Percentiles rank a stretch among this genome's conserved stretches.
phyloP scores from a whole-genome alignment of 1,140 invertebrate species.

The Zaprionus camerounensis region DNA sequence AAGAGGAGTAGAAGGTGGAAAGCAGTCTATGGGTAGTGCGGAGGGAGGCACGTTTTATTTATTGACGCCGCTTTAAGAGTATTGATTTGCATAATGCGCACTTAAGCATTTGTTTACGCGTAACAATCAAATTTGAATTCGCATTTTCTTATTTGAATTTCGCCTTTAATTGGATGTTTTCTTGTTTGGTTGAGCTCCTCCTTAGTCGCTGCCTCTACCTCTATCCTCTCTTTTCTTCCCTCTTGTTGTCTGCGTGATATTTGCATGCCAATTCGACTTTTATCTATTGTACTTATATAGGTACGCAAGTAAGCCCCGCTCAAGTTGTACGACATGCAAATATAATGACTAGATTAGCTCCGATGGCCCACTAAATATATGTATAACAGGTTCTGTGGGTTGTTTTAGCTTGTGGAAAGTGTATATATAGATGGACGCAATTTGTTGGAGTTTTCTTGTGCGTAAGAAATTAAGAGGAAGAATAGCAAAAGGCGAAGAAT shows the following conservation, averaged over 20 bases:
- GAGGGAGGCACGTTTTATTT: constrained; percentile 54
- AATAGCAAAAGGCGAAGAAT: not conserved
- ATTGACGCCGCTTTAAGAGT: constrained; percentile 80
- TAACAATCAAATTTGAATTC: constrained; percentile 83
- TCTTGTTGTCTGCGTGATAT: constrained; percentile 42
- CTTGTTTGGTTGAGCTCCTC: constrained; percentile 29
- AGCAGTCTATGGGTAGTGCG: not conserved
- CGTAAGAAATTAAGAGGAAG: not conserved
- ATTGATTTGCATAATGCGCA: constrained; percentile 82
- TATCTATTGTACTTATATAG: constrained; percentile 63
- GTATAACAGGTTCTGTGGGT: not conserved
- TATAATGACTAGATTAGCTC: constrained; percentile 66
- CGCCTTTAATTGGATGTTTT: constrained; percentile 78
- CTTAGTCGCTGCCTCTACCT: not conserved
- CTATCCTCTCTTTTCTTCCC: constrained; percentile 2
- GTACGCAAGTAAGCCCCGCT: constrained; percentile 64
- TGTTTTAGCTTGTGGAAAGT: not conserved
- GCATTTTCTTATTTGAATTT: constrained; percentile 75
- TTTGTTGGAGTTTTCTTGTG: not conserved
- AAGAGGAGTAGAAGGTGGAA: not conserved
- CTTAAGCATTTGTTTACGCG: constrained; percentile 82
- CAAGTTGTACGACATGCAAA: constrained; percentile 74
- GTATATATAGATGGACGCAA: not conserved
- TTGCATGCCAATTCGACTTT: constrained; percentile 82
- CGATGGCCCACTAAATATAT: constrained; percentile 25